A percentile compares a stretch with the other conserved stretches of the same genome.
phyloP scores from a whole-genome alignment of 2,113 vertebrate species.

The Podilymbus podiceps region DNA sequence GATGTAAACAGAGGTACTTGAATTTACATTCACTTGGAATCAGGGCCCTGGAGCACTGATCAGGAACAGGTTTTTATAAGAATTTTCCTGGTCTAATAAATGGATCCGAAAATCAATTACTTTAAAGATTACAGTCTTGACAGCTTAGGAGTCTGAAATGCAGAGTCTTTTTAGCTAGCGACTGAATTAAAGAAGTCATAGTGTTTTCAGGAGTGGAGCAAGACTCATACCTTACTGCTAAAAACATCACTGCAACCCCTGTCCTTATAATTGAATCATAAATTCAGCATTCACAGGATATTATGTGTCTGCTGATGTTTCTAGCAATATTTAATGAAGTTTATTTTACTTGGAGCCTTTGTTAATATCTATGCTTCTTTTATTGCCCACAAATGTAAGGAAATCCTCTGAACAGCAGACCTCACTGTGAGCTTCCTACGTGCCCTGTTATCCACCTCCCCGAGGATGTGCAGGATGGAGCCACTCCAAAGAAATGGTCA shows the following conservation, averaged over 20 bases:
- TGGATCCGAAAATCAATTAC: background rate
- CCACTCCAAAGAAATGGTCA: background rate
- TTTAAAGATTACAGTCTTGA: background rate
- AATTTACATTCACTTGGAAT: background rate
- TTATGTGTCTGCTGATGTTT: background rate
- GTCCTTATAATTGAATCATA: background rate
- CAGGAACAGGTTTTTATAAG: background rate
- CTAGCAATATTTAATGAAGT: background rate
- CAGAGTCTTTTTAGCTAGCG: background rate
- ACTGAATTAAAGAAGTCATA: background rate
- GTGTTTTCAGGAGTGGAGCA: background rate
- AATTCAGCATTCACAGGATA: background rate
- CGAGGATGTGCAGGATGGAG: background rate
- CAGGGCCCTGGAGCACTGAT: background rate
- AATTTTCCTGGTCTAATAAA: background rate
- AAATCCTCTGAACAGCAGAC: background rate
- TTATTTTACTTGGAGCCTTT: constrained; percentile 5
- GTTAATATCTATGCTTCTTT: background rate
- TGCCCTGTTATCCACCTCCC: background rate
- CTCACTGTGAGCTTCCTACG: accelerated
- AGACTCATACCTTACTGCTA: background rate
- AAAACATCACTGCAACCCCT: background rate
- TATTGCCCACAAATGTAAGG: background rate
- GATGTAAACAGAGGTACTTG: background rate
- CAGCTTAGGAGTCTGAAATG: background rate